Evolutionary conservation across 2,888 invertebrate species (phyloP).

Genomic region (Tanypteryx hageni): DNA sequence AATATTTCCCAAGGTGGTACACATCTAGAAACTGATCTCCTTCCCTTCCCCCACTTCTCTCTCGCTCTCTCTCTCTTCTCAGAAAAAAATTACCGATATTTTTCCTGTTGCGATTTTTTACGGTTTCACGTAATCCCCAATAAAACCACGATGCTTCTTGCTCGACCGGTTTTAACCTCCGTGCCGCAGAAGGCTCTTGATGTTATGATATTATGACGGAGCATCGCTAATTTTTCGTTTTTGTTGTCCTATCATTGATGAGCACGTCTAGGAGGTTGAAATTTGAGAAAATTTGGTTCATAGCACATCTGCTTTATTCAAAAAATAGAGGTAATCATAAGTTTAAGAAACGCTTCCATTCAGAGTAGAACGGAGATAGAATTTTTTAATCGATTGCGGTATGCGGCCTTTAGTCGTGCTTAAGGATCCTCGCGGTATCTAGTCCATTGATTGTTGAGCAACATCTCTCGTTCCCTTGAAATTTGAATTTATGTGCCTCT

Average conservation of each 20-base stretch:
- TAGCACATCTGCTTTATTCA: no score
- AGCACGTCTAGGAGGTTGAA: background rate
- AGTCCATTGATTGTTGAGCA: no score
- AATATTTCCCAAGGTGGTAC: background rate
- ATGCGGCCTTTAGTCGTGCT: no score
- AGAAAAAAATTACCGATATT: background rate
- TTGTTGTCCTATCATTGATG: background rate
- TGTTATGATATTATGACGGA: constrained; percentile 13
- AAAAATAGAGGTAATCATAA: no score
- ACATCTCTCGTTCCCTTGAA: no score
- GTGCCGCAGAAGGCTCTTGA: background rate
- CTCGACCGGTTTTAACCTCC: constrained; percentile 19
- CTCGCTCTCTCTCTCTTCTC: background rate
- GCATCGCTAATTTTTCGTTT: background rate
- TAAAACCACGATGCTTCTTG: constrained; percentile 9
- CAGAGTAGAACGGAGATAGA: no score
- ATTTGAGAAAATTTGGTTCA: background rate
- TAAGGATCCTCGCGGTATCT: no score
- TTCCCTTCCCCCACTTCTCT: background rate
- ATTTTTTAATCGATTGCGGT: no score
- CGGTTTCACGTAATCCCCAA: background rate
- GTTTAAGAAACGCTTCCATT: no score
- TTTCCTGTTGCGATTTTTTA: background rate
- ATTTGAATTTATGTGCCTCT: no score
- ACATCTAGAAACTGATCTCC: background rate